phyloP scores from a whole-genome alignment of 2,888 invertebrate species.

The Nemotelus pantherinus region DNA sequence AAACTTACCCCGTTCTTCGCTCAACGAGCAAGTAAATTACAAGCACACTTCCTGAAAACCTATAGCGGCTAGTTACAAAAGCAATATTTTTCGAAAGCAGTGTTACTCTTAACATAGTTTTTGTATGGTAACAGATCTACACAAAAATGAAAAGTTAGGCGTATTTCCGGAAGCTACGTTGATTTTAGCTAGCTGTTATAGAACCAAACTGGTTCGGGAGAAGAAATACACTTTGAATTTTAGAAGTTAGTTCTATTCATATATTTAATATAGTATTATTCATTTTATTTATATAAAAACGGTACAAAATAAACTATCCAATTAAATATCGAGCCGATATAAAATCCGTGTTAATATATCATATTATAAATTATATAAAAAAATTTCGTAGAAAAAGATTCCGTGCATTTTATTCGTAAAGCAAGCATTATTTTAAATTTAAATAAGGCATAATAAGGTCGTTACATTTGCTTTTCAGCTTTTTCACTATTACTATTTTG shows the following conservation, averaged over 20 bases:
- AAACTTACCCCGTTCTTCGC: no score
- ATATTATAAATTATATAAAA: constrained; percentile 29
- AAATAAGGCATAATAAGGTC: constrained; percentile 25
- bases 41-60: no score
- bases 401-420: constrained; percentile 1
- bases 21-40: no score
- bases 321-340: constrained; percentile 42
- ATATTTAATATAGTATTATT: constrained; percentile 36
- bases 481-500: neutral
- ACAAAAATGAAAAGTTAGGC: no score
- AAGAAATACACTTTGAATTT: neutral
- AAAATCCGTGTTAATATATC: constrained; percentile 33
- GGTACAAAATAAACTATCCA: constrained; percentile 50
- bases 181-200: no score
- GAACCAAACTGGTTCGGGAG: no score
- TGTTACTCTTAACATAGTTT: no score
- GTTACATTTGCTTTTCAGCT: neutral
- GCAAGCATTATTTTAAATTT: constrained; percentile 15
- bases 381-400: constrained; percentile 18
- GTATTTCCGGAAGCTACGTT: no score
- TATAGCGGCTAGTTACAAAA: no score
- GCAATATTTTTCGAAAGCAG: no score
- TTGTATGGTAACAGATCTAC: no score
- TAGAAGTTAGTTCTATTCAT: constrained; percentile 40
- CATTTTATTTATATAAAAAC: constrained; percentile 43